These are phyloP conservation scores for Leptinotarsa peninsularis DNA, from an alignment of 2,888 invertebrate species.

Conservation along the genomic window DNA sequence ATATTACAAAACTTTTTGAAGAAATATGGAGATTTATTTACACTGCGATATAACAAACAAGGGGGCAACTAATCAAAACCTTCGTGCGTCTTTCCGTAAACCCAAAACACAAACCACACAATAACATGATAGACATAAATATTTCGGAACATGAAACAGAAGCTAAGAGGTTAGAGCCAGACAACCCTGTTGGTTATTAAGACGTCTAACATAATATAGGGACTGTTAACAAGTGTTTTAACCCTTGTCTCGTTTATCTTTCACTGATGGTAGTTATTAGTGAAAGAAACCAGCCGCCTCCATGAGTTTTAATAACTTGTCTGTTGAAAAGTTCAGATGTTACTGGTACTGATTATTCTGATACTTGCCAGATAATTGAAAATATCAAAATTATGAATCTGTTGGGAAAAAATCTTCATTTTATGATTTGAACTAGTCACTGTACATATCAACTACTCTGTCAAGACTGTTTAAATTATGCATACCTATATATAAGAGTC, in stretches of 20 bases:
- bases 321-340: neutral
- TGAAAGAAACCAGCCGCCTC: neutral
- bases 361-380: no score
- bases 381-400: no score
- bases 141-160: constrained; percentile 6
- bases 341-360: no score
- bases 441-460: no score
- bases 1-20: no score
- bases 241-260: neutral
- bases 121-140: neutral
- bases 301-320: neutral
- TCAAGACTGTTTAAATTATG: no score
- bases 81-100: no score
- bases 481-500: no score
- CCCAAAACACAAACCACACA: no score
- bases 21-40: neutral
- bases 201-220: neutral
- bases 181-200: neutral
- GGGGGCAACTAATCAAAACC: neutral
- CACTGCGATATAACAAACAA: neutral
- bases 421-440: no score
- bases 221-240: constrained; percentile 11
- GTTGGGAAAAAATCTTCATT: no score
- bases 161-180: neutral
- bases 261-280: neutral